Percentiles rank a stretch among this genome's conserved stretches.
phyloP scores from a whole-genome alignment of 1,140 invertebrate species.

The Aphidius ervi region DNA sequence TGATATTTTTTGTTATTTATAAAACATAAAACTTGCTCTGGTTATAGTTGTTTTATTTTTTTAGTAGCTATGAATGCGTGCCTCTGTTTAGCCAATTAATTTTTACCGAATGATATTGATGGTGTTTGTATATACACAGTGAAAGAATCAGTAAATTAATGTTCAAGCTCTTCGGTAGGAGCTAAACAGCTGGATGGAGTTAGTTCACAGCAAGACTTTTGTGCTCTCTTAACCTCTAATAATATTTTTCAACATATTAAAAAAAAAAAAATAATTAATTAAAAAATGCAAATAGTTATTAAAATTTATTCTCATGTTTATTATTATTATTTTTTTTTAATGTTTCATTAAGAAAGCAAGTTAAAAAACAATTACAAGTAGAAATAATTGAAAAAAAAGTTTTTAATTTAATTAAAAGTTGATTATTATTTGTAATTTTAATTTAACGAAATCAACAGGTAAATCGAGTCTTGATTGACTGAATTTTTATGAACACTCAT shows the following conservation, averaged over 20 bases:
- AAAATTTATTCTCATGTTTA: constrained; percentile 14
- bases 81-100: constrained; percentile 14
- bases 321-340: too few species aligned
- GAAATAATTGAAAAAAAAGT: too few species aligned
- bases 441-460: too few species aligned
- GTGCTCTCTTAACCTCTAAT: constrained; percentile 36
- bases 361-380: too few species aligned
- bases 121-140: background rate
- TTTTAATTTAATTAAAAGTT: too few species aligned
- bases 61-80: too few species aligned
- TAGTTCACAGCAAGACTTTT: constrained; percentile 44
- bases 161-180: background rate
- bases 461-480: too few species aligned
- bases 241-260: constrained; percentile 28
- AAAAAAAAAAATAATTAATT: too few species aligned
- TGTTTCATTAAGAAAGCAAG: too few species aligned
- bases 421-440: too few species aligned
- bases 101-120: constrained; percentile 6
- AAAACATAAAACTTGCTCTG: constrained; percentile 5
- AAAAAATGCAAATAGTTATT: constrained; percentile 31
- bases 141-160: too few species aligned
- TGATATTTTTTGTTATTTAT: constrained; percentile 39
- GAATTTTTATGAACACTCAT: too few species aligned
- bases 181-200: constrained; percentile 39
- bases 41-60: constrained; percentile 15